Conservation (phyloP, 2,113 vertebrate genomes). For the Microcebus ravelobensis region DNA sequence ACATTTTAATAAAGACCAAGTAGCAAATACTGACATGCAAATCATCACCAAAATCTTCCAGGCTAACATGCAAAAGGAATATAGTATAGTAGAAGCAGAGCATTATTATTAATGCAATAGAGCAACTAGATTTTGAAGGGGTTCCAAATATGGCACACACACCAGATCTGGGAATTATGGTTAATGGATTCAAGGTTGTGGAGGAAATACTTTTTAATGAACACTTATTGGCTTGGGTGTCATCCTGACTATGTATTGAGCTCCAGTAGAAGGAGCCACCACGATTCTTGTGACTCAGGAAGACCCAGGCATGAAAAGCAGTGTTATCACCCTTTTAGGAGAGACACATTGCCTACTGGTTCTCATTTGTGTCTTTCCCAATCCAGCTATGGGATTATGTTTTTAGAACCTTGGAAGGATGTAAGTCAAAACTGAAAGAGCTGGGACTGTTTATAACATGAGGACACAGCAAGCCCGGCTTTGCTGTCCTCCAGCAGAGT, state of each 20-base stretch:
- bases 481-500: not conserved
- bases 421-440: not conserved
- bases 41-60: not conserved
- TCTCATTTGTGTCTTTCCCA: not conserved
- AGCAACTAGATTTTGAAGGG: not conserved
- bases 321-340: not conserved
- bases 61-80: not conserved
- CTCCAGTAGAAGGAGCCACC: not conserved
- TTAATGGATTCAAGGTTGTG: not conserved
- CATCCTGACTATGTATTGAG: not conserved
- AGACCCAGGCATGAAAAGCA: not conserved
- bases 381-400: not conserved
- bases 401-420: not conserved
- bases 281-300: not conserved
- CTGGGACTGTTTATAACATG: not conserved
- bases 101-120: not conserved
- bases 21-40: not conserved
- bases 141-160: not conserved
- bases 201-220: not conserved
- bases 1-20: not conserved
- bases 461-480: not conserved
- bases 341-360: not conserved
- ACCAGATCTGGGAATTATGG: accelerated
- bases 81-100: not conserved
- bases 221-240: not conserved